phyloP scores from a whole-genome alignment of 2,888 invertebrate genomes.

The Sthenelais limicola region DNA sequence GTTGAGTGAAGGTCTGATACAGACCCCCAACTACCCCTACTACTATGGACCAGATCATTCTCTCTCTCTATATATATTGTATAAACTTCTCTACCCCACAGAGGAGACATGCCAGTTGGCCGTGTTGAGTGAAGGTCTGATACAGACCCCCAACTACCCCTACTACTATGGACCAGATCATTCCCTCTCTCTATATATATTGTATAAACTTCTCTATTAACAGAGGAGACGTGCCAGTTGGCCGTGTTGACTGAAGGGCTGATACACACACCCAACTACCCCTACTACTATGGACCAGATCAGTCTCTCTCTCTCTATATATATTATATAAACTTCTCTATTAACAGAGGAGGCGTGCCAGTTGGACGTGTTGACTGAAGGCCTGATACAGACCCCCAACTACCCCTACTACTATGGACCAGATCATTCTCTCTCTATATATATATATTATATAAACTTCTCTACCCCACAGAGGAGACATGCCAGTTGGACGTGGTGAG shows the following conservation, averaged over 20 bases:
- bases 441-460: no score
- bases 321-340: no score
- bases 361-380: background rate
- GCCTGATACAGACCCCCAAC: slow-evolving; percentile 23
- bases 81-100: no score
- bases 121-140: background rate
- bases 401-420: slow-evolving; percentile 25
- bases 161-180: slow-evolving; percentile 25
- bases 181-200: no score
- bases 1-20: slow-evolving; percentile 1
- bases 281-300: slow-evolving; percentile 25
- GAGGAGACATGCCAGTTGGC: slow-evolving; percentile 26
- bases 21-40: slow-evolving; percentile 27
- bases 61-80: no score
- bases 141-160: slow-evolving; percentile 26
- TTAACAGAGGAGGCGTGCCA: slow-evolving; percentile 33
- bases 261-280: slow-evolving; percentile 27
- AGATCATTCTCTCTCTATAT: no score
- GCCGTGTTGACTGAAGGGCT: background rate
- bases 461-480: slow-evolving; percentile 36
- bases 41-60: slow-evolving; percentile 23
- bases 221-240: slow-evolving; percentile 32
- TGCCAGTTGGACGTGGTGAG: background rate
- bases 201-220: no score
- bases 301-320: no score